A percentile compares a stretch with the other conserved stretches of the same genome.
phyloP scores from a whole-genome alignment of 2,888 invertebrate species.

The Chromoteleia sp. region DNA sequence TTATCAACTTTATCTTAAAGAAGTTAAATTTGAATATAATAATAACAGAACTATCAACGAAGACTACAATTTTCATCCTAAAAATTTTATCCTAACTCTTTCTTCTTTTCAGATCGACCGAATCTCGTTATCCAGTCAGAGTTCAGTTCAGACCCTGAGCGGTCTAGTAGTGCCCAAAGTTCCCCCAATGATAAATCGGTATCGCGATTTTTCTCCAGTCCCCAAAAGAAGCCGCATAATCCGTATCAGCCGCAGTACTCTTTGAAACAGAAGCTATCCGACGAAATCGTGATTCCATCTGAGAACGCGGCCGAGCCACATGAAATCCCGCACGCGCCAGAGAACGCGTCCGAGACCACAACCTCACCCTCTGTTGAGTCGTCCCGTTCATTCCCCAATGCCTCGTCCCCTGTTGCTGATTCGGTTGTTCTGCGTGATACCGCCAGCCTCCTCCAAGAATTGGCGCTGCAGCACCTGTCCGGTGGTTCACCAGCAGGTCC shows the following conservation, averaged over 20 bases:
- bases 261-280: constrained; percentile 73
- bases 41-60: too few species aligned
- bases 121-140: constrained; percentile 71
- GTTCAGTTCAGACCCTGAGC: constrained; percentile 9
- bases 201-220: constrained; percentile 73
- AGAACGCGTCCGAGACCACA: constrained; percentile 79
- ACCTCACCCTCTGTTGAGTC: constrained; percentile 75
- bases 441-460: constrained; percentile 81
- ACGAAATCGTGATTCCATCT: constrained; percentile 77
- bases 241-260: constrained; percentile 75
- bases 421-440: constrained; percentile 81
- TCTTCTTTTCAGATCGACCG: constrained; percentile 49
- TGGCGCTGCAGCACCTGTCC: constrained; percentile 81
- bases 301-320: constrained; percentile 82
- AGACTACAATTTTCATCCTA: too few species aligned
- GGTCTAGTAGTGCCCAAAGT: constrained; percentile 55
- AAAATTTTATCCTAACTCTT: too few species aligned
- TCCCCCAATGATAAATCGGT: constrained; percentile 67
- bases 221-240: constrained; percentile 74
- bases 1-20: too few species aligned
- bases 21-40: too few species aligned
- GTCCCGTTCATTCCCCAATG: constrained; percentile 77
- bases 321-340: constrained; percentile 81
- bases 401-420: constrained; percentile 79
- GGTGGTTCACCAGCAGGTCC: constrained; percentile 77